These are phyloP conservation scores for Polypedilum pembai DNA, from an alignment of 1,140 invertebrate species.

Conservation along the genomic window DNA sequence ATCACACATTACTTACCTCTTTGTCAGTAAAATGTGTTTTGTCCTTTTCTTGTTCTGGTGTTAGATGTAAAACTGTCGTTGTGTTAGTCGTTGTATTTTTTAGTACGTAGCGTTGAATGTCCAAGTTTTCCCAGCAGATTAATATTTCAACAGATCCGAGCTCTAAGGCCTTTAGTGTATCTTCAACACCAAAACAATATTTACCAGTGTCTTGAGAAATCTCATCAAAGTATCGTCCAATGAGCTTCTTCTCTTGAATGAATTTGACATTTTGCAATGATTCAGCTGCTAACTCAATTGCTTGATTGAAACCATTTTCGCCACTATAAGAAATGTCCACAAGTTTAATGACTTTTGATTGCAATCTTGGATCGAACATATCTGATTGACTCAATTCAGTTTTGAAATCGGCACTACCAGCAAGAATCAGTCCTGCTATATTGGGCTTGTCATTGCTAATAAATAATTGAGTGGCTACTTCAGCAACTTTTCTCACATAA, in stretches of 20 bases:
- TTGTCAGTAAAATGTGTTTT: slow-evolving; percentile 77
- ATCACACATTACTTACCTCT: slow-evolving; percentile 44
- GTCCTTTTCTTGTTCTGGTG: slow-evolving; percentile 76
- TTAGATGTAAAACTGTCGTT: slow-evolving; percentile 67
- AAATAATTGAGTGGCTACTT: slow-evolving; percentile 73
- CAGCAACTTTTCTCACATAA: slow-evolving; percentile 81
- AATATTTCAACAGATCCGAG: slow-evolving; percentile 80
- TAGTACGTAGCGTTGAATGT: slow-evolving; percentile 70
- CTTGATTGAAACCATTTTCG: slow-evolving; percentile 85
- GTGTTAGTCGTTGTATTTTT: slow-evolving; percentile 67
- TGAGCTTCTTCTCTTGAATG: slow-evolving; percentile 85
- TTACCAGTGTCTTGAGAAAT: slow-evolving; percentile 82
- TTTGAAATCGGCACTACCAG: slow-evolving; percentile 83
- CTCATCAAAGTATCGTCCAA: slow-evolving; percentile 79
- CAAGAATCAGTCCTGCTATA: slow-evolving; percentile 72
- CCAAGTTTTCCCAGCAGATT: slow-evolving; percentile 86
- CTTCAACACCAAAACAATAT: slow-evolving; percentile 81
- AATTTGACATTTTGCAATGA: slow-evolving; percentile 81
- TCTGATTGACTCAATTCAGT: slow-evolving; percentile 83
- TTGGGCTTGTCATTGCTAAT: slow-evolving; percentile 80
- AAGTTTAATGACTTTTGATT: slow-evolving; percentile 77
- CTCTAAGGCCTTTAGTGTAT: slow-evolving; percentile 75
- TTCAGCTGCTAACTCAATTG: slow-evolving; percentile 80
- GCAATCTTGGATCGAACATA: slow-evolving; percentile 83
- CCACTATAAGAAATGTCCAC: slow-evolving; percentile 85